Base-by-base conservation (phyloP, 1,140 invertebrate genomes). In the Platyura marginata region DNA sequence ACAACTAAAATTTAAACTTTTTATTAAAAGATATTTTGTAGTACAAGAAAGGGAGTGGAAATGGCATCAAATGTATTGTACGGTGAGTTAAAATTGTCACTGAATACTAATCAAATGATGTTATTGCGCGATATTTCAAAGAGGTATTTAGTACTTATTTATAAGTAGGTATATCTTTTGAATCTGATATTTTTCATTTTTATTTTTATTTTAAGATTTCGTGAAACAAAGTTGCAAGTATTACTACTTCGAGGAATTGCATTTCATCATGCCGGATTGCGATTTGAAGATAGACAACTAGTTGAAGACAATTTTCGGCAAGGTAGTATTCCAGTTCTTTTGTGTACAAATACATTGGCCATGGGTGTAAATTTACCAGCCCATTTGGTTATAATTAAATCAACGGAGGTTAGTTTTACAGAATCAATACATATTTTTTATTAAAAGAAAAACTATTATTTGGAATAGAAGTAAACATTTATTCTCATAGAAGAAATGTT, bases 331-430 rank as follows among this genome's bases (percentile, higher is more conserved):
- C 73, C 72, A 1, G 71, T 87, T 45, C 62, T 88, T 13, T 66
- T 79, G 9, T 70, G 75, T 1, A 81, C 78, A 6, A 77, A 72
- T 35, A 81, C 78, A 2, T 57, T 81, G 65, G 79, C 82, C 4
- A 81, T 84, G 74, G 84, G 82, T 18, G 79, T 88, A 0, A 86
- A 88, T 59, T 61, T 88, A 13, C 81, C 82, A 8, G 83, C 82
- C 3, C 81, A 86, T 62, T 62, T 87, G 15, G 82, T 87, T 2
- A 72, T 88, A 8, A 67, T 88, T n/a, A 86, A 86, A 57, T 80
- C 79, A 13, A 88, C 84, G 38, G 37, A 37, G 43, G 34, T 38
- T 18, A 20, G 20, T 37, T 48, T 45, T 5, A 36, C 25, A 20
- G 11, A 5, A 42, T 13, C 29, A 19, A 19, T 33, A 33, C 11